Evolutionary conservation across 2,113 vertebrate species (phyloP), one percentile per base, ranked within the genome.

Genomic region (Oreochromis tanganicae): DNA sequence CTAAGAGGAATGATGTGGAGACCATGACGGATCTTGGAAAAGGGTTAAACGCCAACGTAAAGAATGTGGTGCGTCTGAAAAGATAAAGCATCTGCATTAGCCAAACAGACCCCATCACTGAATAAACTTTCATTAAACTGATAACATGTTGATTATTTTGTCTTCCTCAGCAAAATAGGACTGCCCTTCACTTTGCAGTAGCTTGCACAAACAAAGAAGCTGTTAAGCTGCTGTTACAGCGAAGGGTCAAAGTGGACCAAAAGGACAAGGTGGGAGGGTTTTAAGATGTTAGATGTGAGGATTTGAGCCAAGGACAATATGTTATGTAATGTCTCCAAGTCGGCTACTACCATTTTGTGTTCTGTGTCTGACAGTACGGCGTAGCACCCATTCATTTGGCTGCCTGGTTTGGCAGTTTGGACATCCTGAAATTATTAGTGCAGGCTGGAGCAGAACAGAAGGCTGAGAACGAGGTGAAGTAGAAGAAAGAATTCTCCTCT

Each of bases 391-490:
- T 97, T 94, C 98, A 98, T 93, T 95, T 98, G 19, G 97, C 98
- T 55, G 97, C 98, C 88, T 99, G 98, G 97, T 97, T 97, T 94
- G 98, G 98, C 88, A 97, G 97, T 95, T 95, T 98, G 38, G 94
- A 97, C 61, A 96, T 98, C 87, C 92, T 98, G 94, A 95, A 96
- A 87, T 95, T 97, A 92, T 95, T 99, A 38, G 97, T 99, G 81
- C 97, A 97, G 93, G 96, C 96, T 83, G 98, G 98, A 2, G 98
- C 97, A 32, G 97, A 98, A 86, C 97, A 97, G 93, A 98, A 97
- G 91, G 93, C 96, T 84, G 96, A 95, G 81, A 98, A 96, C 57
- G 93, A 96, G 96, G 98, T 98, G 85, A 90, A 80, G 10, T 8
- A 5, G n/a, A 19, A 71, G 7, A 1, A 68, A 14, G 24, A 78